These are phyloP conservation scores for Oreortyx pictus DNA, from an alignment of 2,797 vertebrate genomes.

Conservation along the genomic window DNA sequence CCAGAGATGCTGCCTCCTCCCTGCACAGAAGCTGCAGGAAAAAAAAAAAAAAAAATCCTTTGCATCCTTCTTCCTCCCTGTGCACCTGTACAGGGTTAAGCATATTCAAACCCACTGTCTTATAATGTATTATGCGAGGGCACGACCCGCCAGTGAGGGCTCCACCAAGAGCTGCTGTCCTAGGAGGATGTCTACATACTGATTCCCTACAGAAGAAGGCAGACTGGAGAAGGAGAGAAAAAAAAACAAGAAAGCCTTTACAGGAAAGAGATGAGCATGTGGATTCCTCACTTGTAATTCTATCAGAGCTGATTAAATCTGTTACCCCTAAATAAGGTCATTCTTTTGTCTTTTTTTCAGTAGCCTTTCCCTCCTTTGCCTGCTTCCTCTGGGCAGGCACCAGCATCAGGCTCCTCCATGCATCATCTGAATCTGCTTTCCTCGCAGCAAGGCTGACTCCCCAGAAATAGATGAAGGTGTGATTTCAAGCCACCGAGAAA, in stretches of 20 bases:
- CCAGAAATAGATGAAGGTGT: background rate
- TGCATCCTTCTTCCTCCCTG: background rate
- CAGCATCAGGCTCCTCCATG: background rate
- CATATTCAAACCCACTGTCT: background rate
- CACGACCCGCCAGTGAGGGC: background rate
- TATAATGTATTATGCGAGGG: background rate
- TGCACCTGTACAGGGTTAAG: slow-evolving; percentile 1
- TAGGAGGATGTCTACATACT: background rate
- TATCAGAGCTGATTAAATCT: slow-evolving; percentile 37
- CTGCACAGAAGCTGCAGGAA: background rate
- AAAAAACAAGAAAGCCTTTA: background rate
- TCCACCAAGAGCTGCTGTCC: background rate
- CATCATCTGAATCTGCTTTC: background rate
- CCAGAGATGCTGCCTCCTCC: background rate
- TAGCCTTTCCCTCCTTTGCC: background rate
- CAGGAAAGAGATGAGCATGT: slow-evolving; percentile 12
- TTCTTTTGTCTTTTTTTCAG: background rate
- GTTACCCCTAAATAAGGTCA: background rate
- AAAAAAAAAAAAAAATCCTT: background rate
- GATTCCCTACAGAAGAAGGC: background rate
- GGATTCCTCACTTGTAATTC: slow-evolving; percentile 4
- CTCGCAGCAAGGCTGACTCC: background rate
- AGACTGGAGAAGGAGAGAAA: background rate
- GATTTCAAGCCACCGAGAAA: background rate
- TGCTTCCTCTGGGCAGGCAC: background rate